Base-by-base conservation (phyloP, 2,113 vertebrate species). In the Tringa solitaria region DNA sequence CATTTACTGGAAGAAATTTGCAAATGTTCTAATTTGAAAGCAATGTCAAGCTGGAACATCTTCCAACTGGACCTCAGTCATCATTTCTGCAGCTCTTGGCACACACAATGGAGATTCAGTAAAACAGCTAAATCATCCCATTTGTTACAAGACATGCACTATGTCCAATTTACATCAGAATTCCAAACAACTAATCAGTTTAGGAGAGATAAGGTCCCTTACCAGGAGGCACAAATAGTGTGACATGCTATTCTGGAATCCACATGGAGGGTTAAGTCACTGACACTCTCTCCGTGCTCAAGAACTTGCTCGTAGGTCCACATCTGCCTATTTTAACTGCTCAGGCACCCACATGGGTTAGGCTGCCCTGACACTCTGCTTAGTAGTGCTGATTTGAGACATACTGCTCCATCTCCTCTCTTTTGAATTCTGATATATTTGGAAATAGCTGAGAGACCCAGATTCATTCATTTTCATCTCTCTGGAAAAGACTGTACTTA, bases 51-150 rank as follows among this genome's bases (percentile, higher is more conserved):
- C 69, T 86, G 86, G 72, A 96, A 79, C 35, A 37, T 88, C 69
- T 96, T 96, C 96, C 86, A 93, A 13, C 74, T 73, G 95, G 91
- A 95, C 28, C 51, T 89, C 93, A 65, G 64, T 95, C 93, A 78
- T 85, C 69, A 30, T 65, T 95, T 88, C 77, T 93, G 87, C 82
- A 91, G 78, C 61, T 89, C 72, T 93, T 88, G 74, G 95, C 78
- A 82, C 61, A 35, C 18, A 16, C 17, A 80, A 4, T 1, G 19
- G 56, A 91, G 45, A 60, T 59, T 97, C 76, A 53, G 70, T 73
- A 83, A 76, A 94, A 70, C 41, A 94, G 84, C 41, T 85, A 77
- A 96, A 89, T 97, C 54, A 84, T 94, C 63, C 46, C 30, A 6
- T 87, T 88, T 88, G 76, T 78, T 92, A 92, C 76, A 61, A 68